Evolutionary conservation across 2,113 vertebrate genomes (phyloP), one percentile per base, ranked within the genome.

Genomic region (Spheniscus mendiculus): DNA sequence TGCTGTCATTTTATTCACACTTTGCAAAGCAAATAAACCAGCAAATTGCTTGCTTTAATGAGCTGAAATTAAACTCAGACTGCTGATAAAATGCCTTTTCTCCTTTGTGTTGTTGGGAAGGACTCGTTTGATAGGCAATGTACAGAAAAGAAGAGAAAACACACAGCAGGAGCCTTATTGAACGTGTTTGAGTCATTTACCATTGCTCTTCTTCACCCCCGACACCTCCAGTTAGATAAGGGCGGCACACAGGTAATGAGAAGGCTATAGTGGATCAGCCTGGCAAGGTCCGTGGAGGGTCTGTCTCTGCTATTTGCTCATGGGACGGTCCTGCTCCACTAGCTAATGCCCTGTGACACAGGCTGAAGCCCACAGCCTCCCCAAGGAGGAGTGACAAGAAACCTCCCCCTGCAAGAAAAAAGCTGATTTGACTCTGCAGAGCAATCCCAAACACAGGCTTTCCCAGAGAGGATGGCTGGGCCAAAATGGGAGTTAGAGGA

Each of bases 31-130:
- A 97, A 97, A 97, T 97, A 97, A 98, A 96, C 88, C 93, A 93
- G 93, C 89, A 97, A 97, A 98, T 97, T 98, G 97, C 97, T 92
- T 96, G 96, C 96, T 98, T 97, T 97, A 97, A 97, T 98, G 96
- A 97, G 86, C 87, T 88, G 94, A 98, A 98, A 98, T 98, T 98
- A 97, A 98, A 97, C 95, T 95, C 5, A 0, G 79, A 96, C 91
- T 91, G 90, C 92, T 97, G 91, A 96, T 96, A 97, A 97, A 97
- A 97, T 91, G 83, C 87, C 65, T 85, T 97, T 95, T 97, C 90
- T 94, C 66, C 87, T 97, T 95, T 96, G 78, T 93, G 88, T 91
- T 93, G 66, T 90, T 88, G 70, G 88, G 85, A 90, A 95, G 94
- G 95, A 93, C 80, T 93, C 17, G 9, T 72, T 74, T 94, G 90